A percentile compares a stretch with the other conserved stretches of the same genome.
Evolutionary conservation across 1,140 invertebrate species (phyloP).

Genomic region (Dryas iulia): DNA sequence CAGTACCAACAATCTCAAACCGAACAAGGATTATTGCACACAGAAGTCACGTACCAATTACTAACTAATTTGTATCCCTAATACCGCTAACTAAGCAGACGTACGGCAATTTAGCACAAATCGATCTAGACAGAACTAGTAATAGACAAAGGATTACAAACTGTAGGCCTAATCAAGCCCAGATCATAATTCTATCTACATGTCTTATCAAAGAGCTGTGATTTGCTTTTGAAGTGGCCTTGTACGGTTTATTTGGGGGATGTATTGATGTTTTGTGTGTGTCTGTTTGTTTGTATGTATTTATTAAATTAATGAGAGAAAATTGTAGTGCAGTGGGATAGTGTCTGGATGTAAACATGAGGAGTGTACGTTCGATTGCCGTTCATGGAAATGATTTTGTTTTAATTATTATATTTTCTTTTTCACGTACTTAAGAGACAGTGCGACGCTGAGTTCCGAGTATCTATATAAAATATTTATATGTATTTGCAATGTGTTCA

Average conservation of each 20-base stretch:
- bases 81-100: conserved; percentile 34
- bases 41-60: conserved; percentile 16
- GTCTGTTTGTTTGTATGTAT: neutral
- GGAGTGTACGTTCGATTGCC: too few species aligned
- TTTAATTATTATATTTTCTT: too few species aligned
- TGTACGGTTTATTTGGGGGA: neutral
- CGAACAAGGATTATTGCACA: neutral
- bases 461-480: too few species aligned
- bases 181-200: conserved; percentile 41
- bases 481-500: too few species aligned
- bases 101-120: conserved; percentile 29
- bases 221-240: conserved; percentile 17
- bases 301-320: neutral
- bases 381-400: too few species aligned
- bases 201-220: conserved; percentile 41
- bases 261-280: too few species aligned
- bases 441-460: too few species aligned
- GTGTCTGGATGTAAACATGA: too few species aligned
- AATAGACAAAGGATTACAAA: conserved; percentile 44
- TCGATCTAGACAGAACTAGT: conserved; percentile 34
- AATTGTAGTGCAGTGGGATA: too few species aligned
- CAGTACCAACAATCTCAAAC: neutral
- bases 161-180: conserved; percentile 33
- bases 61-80: conserved; percentile 28
- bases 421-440: too few species aligned